A percentile compares a stretch with the other conserved stretches of the same genome.
These are phyloP conservation scores for Carduelis carduelis DNA, from an alignment of 2,797 vertebrate genomes.

Conservation along the genomic window DNA sequence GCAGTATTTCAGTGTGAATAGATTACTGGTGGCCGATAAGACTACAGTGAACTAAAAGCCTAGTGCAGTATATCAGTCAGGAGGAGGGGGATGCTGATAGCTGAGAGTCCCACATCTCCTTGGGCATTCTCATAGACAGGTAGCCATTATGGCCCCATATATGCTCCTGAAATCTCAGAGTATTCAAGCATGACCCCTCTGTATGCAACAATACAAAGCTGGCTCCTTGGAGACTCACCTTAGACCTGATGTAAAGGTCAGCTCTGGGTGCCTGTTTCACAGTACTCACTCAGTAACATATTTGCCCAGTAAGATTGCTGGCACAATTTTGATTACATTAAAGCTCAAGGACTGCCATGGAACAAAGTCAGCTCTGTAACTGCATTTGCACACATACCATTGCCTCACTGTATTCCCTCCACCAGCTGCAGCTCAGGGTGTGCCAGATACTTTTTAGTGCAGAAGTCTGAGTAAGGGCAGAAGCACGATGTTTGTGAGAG, in stretches of 20 bases:
- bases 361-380: slow-evolving; percentile 43
- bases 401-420: neutral
- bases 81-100: neutral
- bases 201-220: neutral
- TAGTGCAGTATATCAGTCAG: neutral
- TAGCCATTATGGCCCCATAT: neutral
- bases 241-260: neutral
- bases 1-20: neutral
- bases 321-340: neutral
- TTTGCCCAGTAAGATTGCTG: neutral
- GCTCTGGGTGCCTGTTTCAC: neutral
- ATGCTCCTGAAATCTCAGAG: neutral
- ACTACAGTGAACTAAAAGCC: neutral
- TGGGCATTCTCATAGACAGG: neutral
- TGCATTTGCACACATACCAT: slow-evolving; percentile 4
- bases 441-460: neutral
- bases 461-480: neutral
- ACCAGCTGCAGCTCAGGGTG: neutral
- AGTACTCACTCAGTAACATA: neutral
- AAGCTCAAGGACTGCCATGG: neutral
- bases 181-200: neutral
- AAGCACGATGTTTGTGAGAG: neutral
- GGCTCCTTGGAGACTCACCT: neutral
- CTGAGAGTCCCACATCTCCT: accelerated
- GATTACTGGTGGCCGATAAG: neutral